Evolutionary conservation across 2,888 invertebrate genomes (phyloP), one percentile per base, ranked within the genome.

Genomic region (Mythimna loreyi): DNA sequence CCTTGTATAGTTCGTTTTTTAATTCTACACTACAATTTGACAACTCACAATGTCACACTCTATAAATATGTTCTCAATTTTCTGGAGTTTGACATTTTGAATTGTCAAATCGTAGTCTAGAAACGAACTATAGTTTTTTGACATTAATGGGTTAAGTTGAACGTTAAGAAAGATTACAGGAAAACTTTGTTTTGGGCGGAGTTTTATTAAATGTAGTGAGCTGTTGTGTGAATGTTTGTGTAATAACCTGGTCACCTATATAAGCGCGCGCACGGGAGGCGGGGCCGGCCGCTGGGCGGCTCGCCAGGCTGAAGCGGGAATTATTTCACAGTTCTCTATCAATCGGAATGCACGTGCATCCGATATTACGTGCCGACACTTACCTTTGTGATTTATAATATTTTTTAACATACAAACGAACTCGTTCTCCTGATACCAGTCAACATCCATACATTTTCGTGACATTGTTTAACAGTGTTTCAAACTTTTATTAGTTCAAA

Each of bases 241-340:
- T 55, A 58, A 36, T 58, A 25, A 52, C 49, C 21, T 62, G 45
- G 50, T 25, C n/a, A 67, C 30, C 2, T 47, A 43, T 1, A 25
- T 21, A 63, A 66, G 78, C 78, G 78, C 78, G 78, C 78, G 79
- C 78, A 78, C 4, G 9, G 30, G 49, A 64, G 79, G 78, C 78
- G 78, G 78, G 28, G 69, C 63, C 19, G 16, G 40, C 16, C 5
- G 49, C 2, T 36, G 78, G 50, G 63, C 66, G 69, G 60, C 56
- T 0, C 36, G 50, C 21, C 6, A 11, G 64, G 36, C 4, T 43
- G 19, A 7, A 6, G 53, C 67, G 55, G 25, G 25, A 52, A 53
- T 33, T 55, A 69, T 9, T 57, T 55, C 52, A 36, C 74, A 58
- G 45, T 76, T 49, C 2, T 21, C 49, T 49, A 25, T 72, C 52